These are phyloP conservation scores for Corbicula japonica DNA, from an alignment of 2,888 invertebrate species.

Conservation along the genomic window DNA sequence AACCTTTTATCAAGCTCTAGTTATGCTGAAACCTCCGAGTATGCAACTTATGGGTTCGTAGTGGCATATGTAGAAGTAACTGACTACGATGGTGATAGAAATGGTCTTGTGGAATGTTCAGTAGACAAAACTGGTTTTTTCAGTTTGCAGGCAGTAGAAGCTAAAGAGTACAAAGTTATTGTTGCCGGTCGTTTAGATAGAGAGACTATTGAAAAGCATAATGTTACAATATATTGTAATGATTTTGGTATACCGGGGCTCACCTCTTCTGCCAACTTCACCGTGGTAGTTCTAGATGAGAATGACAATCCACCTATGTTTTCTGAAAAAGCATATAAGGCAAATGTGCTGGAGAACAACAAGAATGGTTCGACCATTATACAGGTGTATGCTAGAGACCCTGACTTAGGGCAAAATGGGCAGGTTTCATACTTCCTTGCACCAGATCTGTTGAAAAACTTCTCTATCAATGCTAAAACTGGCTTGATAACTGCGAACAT, in stretches of 20 bases:
- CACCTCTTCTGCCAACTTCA: slow-evolving; percentile 61
- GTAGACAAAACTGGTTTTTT: slow-evolving; percentile 66
- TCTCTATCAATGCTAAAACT: slow-evolving; percentile 73
- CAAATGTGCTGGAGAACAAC: slow-evolving; percentile 74
- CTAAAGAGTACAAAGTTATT: slow-evolving; percentile 75
- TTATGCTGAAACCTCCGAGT: slow-evolving; percentile 74
- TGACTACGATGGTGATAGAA: slow-evolving; percentile 78
- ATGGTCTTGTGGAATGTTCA: slow-evolving; percentile 77
- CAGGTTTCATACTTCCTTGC: slow-evolving; percentile 68
- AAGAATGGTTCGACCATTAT: slow-evolving; percentile 67
- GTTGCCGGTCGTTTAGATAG: slow-evolving; percentile 66
- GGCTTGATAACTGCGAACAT: slow-evolving; percentile 76
- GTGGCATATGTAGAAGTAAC: slow-evolving; percentile 77
- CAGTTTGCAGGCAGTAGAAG: slow-evolving; percentile 70
- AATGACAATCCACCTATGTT: slow-evolving; percentile 97
- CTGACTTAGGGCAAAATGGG: slow-evolving; percentile 73
- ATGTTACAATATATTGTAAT: slow-evolving; percentile 68
- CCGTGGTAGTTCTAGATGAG: slow-evolving; percentile 90
- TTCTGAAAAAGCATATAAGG: slow-evolving; percentile 80
- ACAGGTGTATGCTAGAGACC: slow-evolving; percentile 74
- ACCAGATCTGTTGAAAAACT: slow-evolving; percentile 55
- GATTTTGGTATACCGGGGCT: slow-evolving; percentile 71
- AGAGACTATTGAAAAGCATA: slow-evolving; percentile 62
- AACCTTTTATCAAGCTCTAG: slow-evolving; percentile 71
- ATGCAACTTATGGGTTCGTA: slow-evolving; percentile 72